Percentiles rank a stretch among this genome's conserved stretches.
These are phyloP conservation scores for Lagopus muta DNA, from an alignment of 2,113 vertebrate genomes.

Conservation along the genomic window DNA sequence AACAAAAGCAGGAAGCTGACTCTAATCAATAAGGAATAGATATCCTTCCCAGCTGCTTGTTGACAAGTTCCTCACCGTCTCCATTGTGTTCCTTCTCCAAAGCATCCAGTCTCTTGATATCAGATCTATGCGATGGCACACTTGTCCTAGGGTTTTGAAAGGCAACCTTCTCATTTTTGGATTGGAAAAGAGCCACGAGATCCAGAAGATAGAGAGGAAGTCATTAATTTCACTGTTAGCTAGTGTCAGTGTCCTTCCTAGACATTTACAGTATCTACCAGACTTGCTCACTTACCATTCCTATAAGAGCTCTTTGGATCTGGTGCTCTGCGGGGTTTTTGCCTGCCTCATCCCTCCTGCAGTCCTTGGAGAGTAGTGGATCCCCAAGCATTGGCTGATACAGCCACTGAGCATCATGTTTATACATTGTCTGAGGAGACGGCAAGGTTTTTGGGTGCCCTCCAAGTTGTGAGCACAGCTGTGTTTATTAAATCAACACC, in stretches of 20 bases:
- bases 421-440: neutral
- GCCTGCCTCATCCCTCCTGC: neutral
- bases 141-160: neutral
- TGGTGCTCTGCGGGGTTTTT: neutral
- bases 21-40: conserved; percentile 32
- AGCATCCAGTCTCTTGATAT: neutral
- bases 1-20: conserved; percentile 69
- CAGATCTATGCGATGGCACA: neutral
- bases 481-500: conserved; percentile 49
- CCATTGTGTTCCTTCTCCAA: neutral
- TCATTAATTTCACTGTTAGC: neutral
- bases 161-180: neutral
- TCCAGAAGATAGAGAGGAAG: neutral
- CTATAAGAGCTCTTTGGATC: neutral
- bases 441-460: conserved; percentile 18
- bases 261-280: neutral
- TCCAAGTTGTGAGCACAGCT: conserved; percentile 46
- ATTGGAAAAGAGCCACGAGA: neutral
- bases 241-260: conserved; percentile 27
- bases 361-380: neutral
- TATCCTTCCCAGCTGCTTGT: conserved; percentile 52
- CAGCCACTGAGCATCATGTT: neutral
- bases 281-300: neutral
- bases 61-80: conserved; percentile 24
- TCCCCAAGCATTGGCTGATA: neutral